Percentiles rank a stretch among this genome's conserved stretches.
Conservation (phyloP, 2,888 invertebrate genomes). For the Dicycla oo region DNA sequence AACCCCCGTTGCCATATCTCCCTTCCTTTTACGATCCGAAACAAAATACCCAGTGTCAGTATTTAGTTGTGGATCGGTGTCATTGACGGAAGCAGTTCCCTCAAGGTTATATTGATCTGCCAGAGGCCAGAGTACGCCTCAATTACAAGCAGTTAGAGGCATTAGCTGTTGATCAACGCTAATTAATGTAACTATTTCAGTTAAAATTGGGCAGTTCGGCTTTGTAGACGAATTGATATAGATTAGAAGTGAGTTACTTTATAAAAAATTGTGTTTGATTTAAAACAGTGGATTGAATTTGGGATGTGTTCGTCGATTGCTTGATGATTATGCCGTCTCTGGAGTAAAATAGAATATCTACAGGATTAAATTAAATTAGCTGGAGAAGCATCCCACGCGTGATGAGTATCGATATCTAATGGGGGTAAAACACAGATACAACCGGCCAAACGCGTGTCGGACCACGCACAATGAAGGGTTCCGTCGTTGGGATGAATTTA, state of each 20-base stretch:
- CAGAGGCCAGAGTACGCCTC: slow-evolving; percentile 21
- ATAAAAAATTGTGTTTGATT: not conserved
- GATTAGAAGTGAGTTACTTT: not conserved
- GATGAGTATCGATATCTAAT: no score
- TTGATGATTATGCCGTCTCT: not conserved
- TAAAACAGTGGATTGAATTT: not conserved
- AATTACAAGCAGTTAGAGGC: slow-evolving; percentile 45
- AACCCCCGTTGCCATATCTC: slow-evolving; percentile 12
- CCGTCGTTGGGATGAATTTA: not conserved
- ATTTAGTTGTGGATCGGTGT: slow-evolving; percentile 14
- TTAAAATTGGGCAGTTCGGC: slow-evolving; percentile 17
- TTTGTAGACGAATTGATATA: slow-evolving; percentile 11
- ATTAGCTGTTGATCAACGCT: slow-evolving; percentile 43
- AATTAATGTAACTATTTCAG: slow-evolving; percentile 42
- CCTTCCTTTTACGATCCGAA: not conserved
- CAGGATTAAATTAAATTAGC: no score
- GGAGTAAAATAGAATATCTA: no score
- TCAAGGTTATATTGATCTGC: slow-evolving; percentile 47
- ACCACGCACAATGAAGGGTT: not conserved
- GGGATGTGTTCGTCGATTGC: not conserved
- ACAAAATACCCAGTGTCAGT: not conserved
- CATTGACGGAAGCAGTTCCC: slow-evolving; percentile 26
- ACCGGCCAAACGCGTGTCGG: not conserved
- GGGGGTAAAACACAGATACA: not conserved
- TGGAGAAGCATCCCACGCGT: no score